Base-by-base conservation (phyloP, 1,140 invertebrate species). In the Cardiocondyla obscurior region DNA sequence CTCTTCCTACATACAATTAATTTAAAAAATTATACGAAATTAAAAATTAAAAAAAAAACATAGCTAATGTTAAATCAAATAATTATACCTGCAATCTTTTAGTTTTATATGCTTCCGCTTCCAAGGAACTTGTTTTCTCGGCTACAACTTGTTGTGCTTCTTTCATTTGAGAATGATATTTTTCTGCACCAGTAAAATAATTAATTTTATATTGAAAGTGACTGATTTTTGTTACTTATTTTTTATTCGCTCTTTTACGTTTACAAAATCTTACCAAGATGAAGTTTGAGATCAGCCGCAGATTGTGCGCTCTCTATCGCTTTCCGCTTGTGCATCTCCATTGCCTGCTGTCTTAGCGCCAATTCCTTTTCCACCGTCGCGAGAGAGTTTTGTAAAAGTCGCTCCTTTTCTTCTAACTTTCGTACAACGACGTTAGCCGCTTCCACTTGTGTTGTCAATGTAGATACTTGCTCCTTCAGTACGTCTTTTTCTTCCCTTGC, bases 241-340 rank as follows among this genome's bases (percentile, higher is more conserved):
- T 72, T 70, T 46, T 25, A 44, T 65, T 65, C 28, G 7, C 0
- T 19, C 51, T 64, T 70, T 53, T 7, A 1, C 7, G 12, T 44
- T 74, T 60, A 19, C 2, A 12, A 53, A 72, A 7, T 62, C 7
- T 53, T 95, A 96, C 98, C 98, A 83, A 99, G 95, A 96, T 99
- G 98, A 58, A 99, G 95, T 94, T 99, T 99, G 1, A 99, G 95
- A 95, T 99, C 99, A 1, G 98, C 98, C 1, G 99, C 98, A 53
- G 98, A 98, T 92, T 99, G 99, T 2, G 98, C 97, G 30, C 96
- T 97, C 92, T 99, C 98, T 76, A 99, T 98, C 3, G 99, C 98
- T 95, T 99, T 99, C 12, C 99, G 95, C 93, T 99, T 99, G 93
- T 99, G 98, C 96, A 99, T 97, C 93, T 99, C 99, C 97, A 99